phyloP scores from a whole-genome alignment of 2,888 invertebrate genomes.

The Melieria picta region DNA sequence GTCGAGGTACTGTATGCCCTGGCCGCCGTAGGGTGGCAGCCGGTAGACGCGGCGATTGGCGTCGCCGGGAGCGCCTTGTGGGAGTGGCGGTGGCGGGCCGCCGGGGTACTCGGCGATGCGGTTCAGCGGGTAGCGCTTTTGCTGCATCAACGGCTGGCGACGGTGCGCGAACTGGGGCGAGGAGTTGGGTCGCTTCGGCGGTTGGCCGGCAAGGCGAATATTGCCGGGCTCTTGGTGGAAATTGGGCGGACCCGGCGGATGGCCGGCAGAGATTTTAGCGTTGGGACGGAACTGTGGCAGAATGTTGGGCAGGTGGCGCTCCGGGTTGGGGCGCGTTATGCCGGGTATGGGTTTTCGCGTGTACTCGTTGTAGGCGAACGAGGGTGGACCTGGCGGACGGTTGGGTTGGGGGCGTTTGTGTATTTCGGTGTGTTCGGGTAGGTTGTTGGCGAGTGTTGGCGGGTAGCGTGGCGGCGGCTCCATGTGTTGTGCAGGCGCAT shows the following conservation, averaged over 20 bases:
- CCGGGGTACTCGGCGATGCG: conserved; percentile 55
- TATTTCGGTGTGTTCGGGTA: conserved; percentile 37
- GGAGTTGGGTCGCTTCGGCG: conserved; percentile 50
- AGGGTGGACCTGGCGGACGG: conserved; percentile 39
- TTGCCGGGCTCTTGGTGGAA: conserved; percentile 63
- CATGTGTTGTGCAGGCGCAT: conserved; percentile 66
- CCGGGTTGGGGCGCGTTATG: conserved; percentile 51
- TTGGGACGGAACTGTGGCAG: conserved; percentile 78
- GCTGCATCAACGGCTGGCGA: conserved; percentile 45
- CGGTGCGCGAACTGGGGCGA: conserved; percentile 62
- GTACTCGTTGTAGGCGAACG: conserved; percentile 55
- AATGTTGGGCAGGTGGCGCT: conserved; percentile 71
- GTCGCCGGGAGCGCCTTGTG: conserved; percentile 50
- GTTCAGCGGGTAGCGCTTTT: conserved; percentile 57
- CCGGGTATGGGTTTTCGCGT: conserved; percentile 57
- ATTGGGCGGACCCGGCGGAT: conserved; percentile 48
- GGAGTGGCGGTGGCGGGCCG: conserved; percentile 39
- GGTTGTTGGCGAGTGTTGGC: conserved; percentile 43
- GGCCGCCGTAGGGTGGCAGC: conserved; percentile 51
- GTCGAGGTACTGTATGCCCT: conserved; percentile 48
- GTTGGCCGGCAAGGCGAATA: conserved; percentile 54
- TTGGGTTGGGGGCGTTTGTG: conserved; percentile 42
- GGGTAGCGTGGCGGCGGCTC: conserved; percentile 59
- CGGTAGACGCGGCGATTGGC: conserved; percentile 62
- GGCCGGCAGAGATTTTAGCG: conserved; percentile 69